These are phyloP conservation scores for Callosobruchus maculatus DNA, from an alignment of 2,888 invertebrate genomes.

Conservation along the genomic window DNA sequence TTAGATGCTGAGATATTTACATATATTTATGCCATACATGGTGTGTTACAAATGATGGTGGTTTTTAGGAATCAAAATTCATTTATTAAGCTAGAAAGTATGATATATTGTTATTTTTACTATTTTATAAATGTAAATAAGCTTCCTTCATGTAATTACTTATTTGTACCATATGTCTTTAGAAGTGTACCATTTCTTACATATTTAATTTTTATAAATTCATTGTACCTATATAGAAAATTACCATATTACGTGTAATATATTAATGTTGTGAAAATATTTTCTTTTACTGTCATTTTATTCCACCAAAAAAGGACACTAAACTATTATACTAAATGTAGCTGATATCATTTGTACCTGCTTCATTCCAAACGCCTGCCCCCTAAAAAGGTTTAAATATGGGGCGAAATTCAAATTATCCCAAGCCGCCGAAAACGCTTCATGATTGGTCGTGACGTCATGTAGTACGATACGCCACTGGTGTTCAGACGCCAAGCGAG, in stretches of 20 bases:
- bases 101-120: constrained; percentile 11
- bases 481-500: too few species aligned
- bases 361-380: too few species aligned
- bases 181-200: constrained; percentile 18
- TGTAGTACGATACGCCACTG: too few species aligned
- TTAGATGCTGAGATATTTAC: background rate
- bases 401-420: too few species aligned
- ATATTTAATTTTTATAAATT: constrained; percentile 27
- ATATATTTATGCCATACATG: background rate
- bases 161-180: constrained; percentile 24
- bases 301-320: too few species aligned
- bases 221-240: constrained; percentile 21
- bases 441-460: too few species aligned
- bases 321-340: too few species aligned
- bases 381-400: too few species aligned
- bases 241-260: constrained; percentile 28
- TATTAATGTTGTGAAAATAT: constrained; percentile 29
- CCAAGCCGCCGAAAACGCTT: too few species aligned
- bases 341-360: too few species aligned
- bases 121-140: constrained; percentile 20
- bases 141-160: constrained; percentile 26
- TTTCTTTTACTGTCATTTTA: constrained; percentile 16
- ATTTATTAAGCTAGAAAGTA: background rate
- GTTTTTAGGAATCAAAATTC: background rate
- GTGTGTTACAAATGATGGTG: background rate